phyloP scores from a whole-genome alignment of 2,113 vertebrate genomes.

The Colius striatus region DNA sequence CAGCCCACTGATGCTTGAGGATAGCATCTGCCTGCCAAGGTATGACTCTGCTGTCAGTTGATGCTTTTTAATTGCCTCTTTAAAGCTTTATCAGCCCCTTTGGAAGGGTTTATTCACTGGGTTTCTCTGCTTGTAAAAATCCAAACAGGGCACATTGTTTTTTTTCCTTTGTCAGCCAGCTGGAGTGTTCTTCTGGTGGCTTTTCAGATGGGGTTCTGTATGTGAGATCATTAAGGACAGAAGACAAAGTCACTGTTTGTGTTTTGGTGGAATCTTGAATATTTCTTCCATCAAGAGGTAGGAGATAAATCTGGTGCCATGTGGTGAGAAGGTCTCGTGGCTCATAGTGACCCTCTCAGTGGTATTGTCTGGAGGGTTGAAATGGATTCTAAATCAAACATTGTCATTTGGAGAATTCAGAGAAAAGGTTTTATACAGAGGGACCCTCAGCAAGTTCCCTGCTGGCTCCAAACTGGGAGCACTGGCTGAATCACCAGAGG shows the following conservation, averaged over 20 bases:
- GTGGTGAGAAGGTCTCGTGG: neutral
- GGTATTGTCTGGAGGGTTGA: neutral
- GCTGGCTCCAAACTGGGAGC: too few species aligned
- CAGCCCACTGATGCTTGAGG: neutral
- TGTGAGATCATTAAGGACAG: too few species aligned
- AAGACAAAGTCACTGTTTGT: neutral
- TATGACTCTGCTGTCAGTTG: accelerated
- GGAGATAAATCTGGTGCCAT: neutral
- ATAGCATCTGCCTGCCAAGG: neutral
- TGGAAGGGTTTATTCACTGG: neutral
- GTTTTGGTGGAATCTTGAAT: neutral
- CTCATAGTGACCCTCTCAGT: neutral
- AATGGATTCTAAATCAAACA: neutral
- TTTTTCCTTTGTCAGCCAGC: neutral
- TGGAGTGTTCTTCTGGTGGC: neutral
- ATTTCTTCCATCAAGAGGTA: too few species aligned
- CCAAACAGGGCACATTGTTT: neutral
- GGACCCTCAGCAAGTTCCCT: too few species aligned
- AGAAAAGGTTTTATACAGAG: neutral
- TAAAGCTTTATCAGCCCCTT: neutral
- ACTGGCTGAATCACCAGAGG: too few species aligned
- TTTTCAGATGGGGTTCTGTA: neutral
- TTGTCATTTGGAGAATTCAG: neutral
- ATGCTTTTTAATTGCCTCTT: neutral
- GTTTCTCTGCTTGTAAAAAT: neutral